Evolutionary conservation across 2,797 vertebrate genomes (phyloP), one percentile per base, ranked within the genome.

Genomic region (Argentina silus): DNA sequence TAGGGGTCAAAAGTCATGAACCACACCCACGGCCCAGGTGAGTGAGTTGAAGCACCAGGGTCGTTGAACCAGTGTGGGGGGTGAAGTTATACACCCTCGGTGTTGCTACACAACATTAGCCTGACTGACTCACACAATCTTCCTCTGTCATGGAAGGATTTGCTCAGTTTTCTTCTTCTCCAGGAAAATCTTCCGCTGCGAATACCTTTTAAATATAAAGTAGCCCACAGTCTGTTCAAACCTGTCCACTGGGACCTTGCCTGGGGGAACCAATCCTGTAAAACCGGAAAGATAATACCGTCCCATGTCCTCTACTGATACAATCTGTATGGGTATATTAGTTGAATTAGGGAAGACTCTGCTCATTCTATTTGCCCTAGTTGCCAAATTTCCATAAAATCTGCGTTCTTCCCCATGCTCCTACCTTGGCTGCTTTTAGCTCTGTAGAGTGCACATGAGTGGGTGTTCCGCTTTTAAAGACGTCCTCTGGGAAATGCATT

Each of bases 401-500:
- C n/a, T 7, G 19, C 45, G 21, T 27, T 50, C 27, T 64, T 68
- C 63, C 66, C 55, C 53, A 75, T 50, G 36, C 67, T 43, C 47
- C n/a, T 15, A 27, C 51, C 27, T 59, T 50, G 27, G 48, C 59
- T 55, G 66, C 50, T 69, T 75, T 69, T 57, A 69, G 60, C 57
- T 23, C n/a, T 21, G 67, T 56, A 9, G 50, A 75, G 42, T 11
- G 50, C 21, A 44, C 19, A 5, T 12, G 60, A 69, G 51, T 64
- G 73, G 67, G 67, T 64, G 67, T 64, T 55, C 9, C 11, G n/a
- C 19, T 62, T 50, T 62, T 15, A 17, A 73, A 70, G 57, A 23
- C 68, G 8, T 27, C 3, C 60, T 63, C n/a, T 12, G 67, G 50
- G 42, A 48, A 45, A 70, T 17, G 67, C 60, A 44, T 15, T 57